These are phyloP conservation scores for Cynopterus brachyotis DNA, from an alignment of 2,113 vertebrate genomes.

Conservation along the genomic window DNA sequence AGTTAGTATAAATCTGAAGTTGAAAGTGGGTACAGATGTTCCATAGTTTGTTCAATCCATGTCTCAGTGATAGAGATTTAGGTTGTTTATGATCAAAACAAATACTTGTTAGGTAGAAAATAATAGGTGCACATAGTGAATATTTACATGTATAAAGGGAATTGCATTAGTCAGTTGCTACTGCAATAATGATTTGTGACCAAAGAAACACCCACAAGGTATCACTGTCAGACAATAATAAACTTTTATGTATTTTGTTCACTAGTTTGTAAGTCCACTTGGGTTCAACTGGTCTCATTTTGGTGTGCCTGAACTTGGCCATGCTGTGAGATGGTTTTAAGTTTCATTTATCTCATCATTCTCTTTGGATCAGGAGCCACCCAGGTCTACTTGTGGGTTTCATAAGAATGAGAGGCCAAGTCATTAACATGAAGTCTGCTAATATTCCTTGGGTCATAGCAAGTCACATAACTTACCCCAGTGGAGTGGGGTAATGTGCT, in stretches of 20 bases:
- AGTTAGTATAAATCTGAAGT: not conserved
- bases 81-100: not conserved
- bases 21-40: not conserved
- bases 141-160: not conserved
- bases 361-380: not conserved
- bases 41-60: not conserved
- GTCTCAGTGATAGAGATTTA: not conserved
- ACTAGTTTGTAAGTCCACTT: not conserved
- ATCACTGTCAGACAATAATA: not conserved
- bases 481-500: not conserved
- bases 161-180: not conserved
- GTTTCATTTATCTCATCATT: not conserved
- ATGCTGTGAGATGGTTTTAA: not conserved
- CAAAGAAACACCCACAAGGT: not conserved
- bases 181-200: not conserved
- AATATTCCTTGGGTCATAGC: not conserved
- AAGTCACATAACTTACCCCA: not conserved
- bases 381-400: not conserved
- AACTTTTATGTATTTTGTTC: not conserved
- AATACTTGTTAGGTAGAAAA: slow-evolving; percentile 5
- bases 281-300: not conserved
- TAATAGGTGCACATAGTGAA: not conserved
- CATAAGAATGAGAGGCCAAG: not conserved
- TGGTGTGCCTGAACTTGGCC: not conserved
- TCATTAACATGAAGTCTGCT: not conserved